Evolutionary conservation across 2,113 vertebrate genomes (phyloP).

Genomic region (Heterotis niloticus): DNA sequence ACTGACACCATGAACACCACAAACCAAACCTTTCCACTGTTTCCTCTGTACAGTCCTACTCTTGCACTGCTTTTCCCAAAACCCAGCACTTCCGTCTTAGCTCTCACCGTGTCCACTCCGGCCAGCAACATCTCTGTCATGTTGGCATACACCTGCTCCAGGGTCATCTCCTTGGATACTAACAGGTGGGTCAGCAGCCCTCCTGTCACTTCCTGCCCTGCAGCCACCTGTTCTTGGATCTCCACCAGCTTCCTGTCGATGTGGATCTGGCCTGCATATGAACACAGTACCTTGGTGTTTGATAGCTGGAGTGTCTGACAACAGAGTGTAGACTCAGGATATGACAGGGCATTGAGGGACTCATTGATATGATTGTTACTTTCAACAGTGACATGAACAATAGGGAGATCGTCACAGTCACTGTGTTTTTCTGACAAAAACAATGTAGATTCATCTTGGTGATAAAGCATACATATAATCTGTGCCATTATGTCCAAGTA

Average conservation of each 20-base stretch:
- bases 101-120: constrained; percentile 79
- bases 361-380: no score
- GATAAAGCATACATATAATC: no score
- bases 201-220: constrained; percentile 60
- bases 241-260: constrained; percentile 72
- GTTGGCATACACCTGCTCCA: constrained; percentile 88
- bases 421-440: neutral
- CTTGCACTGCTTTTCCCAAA: no score
- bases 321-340: neutral
- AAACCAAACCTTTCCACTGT: neutral
- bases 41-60: neutral
- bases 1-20: neutral
- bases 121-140: constrained; percentile 89
- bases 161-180: constrained; percentile 73
- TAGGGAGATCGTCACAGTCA: neutral
- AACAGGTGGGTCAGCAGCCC: constrained; percentile 81
- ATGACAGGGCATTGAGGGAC: no score
- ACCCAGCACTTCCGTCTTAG: neutral
- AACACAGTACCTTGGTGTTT: constrained; percentile 6
- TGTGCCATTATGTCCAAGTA: no score
- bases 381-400: no score
- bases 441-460: no score
- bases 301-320: neutral
- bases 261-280: constrained; percentile 76
- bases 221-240: constrained; percentile 64